Conservation (phyloP, 2,113 vertebrate genomes). For the Chrysemys picta region DNA sequence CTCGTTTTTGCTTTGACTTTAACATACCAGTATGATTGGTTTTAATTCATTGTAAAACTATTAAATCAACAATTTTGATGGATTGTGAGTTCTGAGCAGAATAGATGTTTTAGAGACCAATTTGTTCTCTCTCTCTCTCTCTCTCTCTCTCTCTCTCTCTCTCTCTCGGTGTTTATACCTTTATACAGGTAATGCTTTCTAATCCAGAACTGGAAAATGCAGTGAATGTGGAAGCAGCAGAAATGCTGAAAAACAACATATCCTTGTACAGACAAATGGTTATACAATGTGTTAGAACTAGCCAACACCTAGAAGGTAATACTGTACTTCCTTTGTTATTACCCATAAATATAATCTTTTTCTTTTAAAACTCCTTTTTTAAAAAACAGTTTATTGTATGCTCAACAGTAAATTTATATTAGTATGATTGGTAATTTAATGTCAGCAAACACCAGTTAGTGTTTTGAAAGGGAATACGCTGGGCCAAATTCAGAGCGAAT, state of each 20-base stretch:
- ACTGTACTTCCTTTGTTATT: not conserved
- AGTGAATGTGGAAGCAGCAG: slow-evolving; percentile 40
- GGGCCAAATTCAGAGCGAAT: not conserved
- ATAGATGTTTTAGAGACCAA: not conserved
- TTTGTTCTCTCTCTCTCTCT: not conserved
- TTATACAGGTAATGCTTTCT: slow-evolving; percentile 69
- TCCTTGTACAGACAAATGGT: not conserved
- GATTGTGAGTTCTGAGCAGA: not conserved
- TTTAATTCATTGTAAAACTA: not conserved
- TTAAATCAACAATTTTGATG: not conserved
- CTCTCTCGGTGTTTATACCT: not conserved
- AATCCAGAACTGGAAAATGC: slow-evolving; percentile 58
- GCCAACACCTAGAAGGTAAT: not conserved
- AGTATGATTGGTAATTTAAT: not conserved
- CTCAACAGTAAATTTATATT: not conserved
- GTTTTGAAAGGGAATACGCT: not conserved
- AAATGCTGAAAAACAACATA: not conserved
- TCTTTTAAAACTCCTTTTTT: not conserved
- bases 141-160: not conserved
- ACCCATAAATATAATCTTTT: not conserved
- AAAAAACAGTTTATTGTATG: not conserved
- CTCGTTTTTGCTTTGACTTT: not conserved
- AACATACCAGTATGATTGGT: not conserved
- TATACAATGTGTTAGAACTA: slow-evolving; percentile 9
- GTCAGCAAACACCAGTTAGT: not conserved